Percentiles rank a stretch among this genome's conserved stretches.
These are phyloP conservation scores for Vollenhovia emeryi DNA, from an alignment of 1,140 invertebrate genomes.

Conservation along the genomic window DNA sequence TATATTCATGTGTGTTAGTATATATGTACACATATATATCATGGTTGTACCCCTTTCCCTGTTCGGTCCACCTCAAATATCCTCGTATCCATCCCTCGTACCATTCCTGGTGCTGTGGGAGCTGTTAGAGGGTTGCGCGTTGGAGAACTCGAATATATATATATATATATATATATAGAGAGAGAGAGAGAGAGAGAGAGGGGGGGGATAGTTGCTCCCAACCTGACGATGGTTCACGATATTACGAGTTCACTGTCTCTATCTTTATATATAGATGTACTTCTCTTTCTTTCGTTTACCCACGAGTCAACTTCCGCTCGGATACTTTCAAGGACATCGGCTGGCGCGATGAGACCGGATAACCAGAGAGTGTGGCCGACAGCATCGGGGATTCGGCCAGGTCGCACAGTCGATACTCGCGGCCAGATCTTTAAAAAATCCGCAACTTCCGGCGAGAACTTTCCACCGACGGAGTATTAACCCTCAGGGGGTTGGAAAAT, in stretches of 20 bases:
- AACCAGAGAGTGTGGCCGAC: conserved; percentile 2
- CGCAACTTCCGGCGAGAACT: conserved; percentile 65
- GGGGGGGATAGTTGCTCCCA: conserved; percentile 77
- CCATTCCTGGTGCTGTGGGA: conserved; percentile 66
- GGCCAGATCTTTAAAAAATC: conserved; percentile 33
- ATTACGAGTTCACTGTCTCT: conserved; percentile 72
- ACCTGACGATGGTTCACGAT: conserved; percentile 78
- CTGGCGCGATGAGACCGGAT: conserved; percentile 37
- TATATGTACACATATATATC: conserved; percentile 42
- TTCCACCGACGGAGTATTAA: conserved; percentile 6
- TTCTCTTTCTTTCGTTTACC: background rate
- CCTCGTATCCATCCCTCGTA: conserved; percentile 66
- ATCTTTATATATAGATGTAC: conserved; percentile 9
- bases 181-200: no score
- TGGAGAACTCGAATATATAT: conserved; percentile 55
- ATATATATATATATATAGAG: no score
- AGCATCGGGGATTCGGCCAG: conserved; percentile 58
- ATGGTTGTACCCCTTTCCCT: conserved; percentile 80
- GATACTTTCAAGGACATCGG: conserved; percentile 65
- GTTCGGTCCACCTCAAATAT: conserved; percentile 75
- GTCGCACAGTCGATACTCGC: conserved; percentile 53
- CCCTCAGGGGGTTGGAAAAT: background rate
- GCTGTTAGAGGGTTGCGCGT: conserved; percentile 69
- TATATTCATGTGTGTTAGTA: background rate
- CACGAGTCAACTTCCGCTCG: conserved; percentile 20